These are phyloP conservation scores for Gasterosteus nipponicus DNA, from an alignment of 2,113 vertebrate genomes.

Conservation along the genomic window DNA sequence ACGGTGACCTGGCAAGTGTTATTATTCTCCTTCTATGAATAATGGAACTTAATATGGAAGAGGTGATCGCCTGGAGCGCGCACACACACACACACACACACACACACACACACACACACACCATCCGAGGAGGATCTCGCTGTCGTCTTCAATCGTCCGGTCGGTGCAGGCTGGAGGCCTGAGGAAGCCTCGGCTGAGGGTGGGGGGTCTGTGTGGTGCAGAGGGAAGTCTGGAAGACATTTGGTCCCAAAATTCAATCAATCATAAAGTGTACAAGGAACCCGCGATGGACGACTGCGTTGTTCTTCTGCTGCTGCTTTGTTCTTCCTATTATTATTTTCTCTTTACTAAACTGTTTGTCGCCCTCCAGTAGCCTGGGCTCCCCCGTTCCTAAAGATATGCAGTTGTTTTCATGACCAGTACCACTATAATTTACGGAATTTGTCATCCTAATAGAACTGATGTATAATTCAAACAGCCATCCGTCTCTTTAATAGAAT, in stretches of 20 bases:
- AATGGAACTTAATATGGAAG: conserved; percentile 79
- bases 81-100: conserved; percentile 18
- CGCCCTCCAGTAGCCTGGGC: conserved; percentile 6
- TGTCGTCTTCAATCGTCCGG: conserved; percentile 33
- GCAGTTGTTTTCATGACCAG: conserved; percentile 56
- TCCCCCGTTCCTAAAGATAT: conserved; percentile 3
- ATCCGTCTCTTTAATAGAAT: conserved; percentile 84
- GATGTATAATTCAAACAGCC: conserved; percentile 72
- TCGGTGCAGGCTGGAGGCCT: neutral
- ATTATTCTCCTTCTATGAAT: conserved; percentile 78
- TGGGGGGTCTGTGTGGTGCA: conserved; percentile 56
- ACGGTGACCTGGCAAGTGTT: conserved; percentile 69
- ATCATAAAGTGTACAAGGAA: conserved; percentile 54
- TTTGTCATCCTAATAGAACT: conserved; percentile 69
- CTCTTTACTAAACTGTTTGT: conserved; percentile 15
- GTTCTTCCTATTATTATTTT: neutral
- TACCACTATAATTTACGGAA: conserved; percentile 55
- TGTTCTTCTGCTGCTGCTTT: conserved; percentile 8
- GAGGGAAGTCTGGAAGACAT: conserved; percentile 61
- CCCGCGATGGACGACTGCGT: conserved; percentile 11
- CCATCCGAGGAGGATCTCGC: conserved; percentile 19
- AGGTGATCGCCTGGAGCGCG: conserved; percentile 63
- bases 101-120: conserved; percentile 28
- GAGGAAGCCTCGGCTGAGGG: conserved; percentile 23
- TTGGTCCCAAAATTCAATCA: conserved; percentile 62